Base-by-base conservation (phyloP, 2,888 invertebrate genomes). In the Xylocampa areola region DNA sequence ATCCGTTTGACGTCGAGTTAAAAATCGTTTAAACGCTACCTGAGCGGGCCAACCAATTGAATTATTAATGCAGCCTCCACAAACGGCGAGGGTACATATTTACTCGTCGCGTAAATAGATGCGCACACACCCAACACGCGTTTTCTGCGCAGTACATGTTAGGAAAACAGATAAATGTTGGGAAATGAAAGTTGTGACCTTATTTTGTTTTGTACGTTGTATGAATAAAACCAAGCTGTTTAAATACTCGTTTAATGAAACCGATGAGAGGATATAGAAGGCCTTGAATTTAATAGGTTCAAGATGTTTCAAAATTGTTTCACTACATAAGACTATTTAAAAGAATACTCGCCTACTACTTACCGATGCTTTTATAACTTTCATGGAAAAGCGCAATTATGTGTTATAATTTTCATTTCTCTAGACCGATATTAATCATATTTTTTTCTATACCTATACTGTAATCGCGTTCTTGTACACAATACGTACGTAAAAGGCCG, bases 41-140 rank as follows among this genome's bases (percentile, higher is more conserved):
- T 88, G 90, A 87, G 86, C 84, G 85, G 84, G 87, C 87, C 87
- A 81, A 86, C 90, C 92, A 91, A 93, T 93, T 93, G 94, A 93
- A 94, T 94, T 93, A 94, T 94, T 93, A 94, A 94, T 93, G 92
- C 91, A 91, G 91, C 91, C 93, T 92, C 92, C 91, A 88, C 92
- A 91, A 92, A 91, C 92, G 90, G 87, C 88, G 86, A 88, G 87
- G 85, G 91, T 91, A 93, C 92, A 93, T 94, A 94, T 94, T 93
- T 94, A 94, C 93, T 86, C 92, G 91, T 80, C 88, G 80, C 91
- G 93, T 94, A 94, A 94, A 94, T 93, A 94, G 93, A 93, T 93
- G 92, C 92, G 93, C 93, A 94, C 92, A 94, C 92, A 93, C 80
- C 88, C 87, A 91, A 91, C 92, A 93, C 92, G 92, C 94, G 93